Base-by-base conservation (phyloP, 1,140 invertebrate genomes). In the Anthonomus grandis region DNA sequence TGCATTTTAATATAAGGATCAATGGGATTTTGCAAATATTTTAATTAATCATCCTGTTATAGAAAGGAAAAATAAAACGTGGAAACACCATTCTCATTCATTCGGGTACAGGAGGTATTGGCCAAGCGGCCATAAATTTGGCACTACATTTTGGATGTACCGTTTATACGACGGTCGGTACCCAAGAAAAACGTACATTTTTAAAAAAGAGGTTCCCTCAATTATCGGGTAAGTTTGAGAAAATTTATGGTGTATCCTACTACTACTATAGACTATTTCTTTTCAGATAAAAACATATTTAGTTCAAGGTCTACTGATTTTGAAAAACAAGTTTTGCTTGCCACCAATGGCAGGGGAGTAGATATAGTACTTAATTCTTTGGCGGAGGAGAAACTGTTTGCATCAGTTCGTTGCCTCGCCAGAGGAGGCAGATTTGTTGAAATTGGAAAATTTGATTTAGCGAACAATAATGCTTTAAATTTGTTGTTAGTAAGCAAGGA, bases 401-500 rank as follows among this genome's bases (percentile, higher is more conserved):
- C 87, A 0, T 89, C 93, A 59, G 67, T 94, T 39, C 83, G 93
- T 15, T 90, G 91, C 66, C 74, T 97, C 2, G 83, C 79, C 2
- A 69, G 74, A 25, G 76, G 80, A 1, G 88, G 87, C 2, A 76
- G 81, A 24, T 90, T 91, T 71, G 66, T 91, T 2, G 89, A 91
- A 73, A 90, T 91, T 34, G 88, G 88, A 22, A 90, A 89, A 65
- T 87, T 85, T 57, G 87, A 90, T 72, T 76, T 87, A 52, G 77
- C 75, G 0, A 81, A 82, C 45, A 83, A 89, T 57, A 84, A 78
- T 19, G 68, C 77, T 17, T 72, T 89, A 19, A 82, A 83, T 69
- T 85, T 85, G 82, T 77, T 89, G 42, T 76, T 89, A 38, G 92
- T 97, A 74, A 75, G 86, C 27, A 87, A 86, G 50, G 93, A 94